phyloP scores from a whole-genome alignment of 2,113 vertebrate species.

The Hoplias malabaricus region DNA sequence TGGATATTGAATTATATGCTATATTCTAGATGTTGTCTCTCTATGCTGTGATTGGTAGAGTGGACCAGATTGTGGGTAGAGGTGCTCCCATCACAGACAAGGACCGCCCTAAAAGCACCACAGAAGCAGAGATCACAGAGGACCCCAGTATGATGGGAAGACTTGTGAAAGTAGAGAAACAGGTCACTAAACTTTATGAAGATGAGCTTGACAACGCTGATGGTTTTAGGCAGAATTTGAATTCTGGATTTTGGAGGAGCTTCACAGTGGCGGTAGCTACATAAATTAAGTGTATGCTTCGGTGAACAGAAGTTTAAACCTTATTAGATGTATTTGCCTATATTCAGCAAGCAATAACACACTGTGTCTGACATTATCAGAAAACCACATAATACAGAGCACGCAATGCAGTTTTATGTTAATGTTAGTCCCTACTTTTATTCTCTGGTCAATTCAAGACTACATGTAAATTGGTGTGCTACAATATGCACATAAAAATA shows the following conservation, averaged over 20 bases:
- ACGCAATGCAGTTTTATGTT: too few relatives aligned
- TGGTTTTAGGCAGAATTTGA: not conserved
- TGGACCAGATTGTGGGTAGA: slow-evolving; percentile 97
- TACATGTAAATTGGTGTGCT: too few relatives aligned
- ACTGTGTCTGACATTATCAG: too few relatives aligned
- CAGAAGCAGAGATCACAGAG: slow-evolving; percentile 83
- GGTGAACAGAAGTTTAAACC: too few relatives aligned
- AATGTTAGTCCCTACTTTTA: too few relatives aligned
- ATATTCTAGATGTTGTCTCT: slow-evolving; percentile 37
- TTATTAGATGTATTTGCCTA: too few relatives aligned
- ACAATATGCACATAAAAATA: too few relatives aligned
- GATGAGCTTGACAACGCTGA: not conserved
- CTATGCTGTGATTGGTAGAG: slow-evolving; percentile 73
- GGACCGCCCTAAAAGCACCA: slow-evolving; percentile 87
- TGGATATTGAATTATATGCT: not conserved
- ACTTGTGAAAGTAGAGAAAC: slow-evolving; percentile 94
- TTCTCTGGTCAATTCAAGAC: too few relatives aligned
- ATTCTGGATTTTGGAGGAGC: not conserved
- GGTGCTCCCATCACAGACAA: slow-evolving; percentile 89
- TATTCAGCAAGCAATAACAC: too few relatives aligned
- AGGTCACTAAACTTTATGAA: slow-evolving; percentile 71
- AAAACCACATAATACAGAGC: too few relatives aligned
- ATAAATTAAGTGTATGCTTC: not conserved
- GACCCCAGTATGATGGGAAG: slow-evolving; percentile 99
- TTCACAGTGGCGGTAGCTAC: too few relatives aligned